Evolutionary conservation across 2,888 invertebrate species (phyloP), one percentile per base, ranked within the genome.

Genomic region (Leptinotarsa juncta): DNA sequence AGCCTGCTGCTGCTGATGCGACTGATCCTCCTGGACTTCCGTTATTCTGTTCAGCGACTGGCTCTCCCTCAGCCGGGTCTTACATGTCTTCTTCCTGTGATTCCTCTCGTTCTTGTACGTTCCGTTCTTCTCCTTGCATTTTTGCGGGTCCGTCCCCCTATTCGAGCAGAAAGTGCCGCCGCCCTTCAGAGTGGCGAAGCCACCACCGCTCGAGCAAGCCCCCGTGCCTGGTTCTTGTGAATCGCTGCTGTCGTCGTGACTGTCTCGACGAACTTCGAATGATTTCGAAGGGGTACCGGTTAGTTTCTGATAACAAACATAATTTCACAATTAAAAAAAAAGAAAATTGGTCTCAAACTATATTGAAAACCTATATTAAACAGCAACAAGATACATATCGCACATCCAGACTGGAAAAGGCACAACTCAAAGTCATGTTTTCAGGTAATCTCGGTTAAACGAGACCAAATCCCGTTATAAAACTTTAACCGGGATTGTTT

Each of bases 21-120:
- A 83, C 53, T 85, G 83, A 71, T 92, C 94, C 86, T 95, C 95
- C 87, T 95, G 95, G 79, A 95, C 95, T 89, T 96, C 96, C 18
- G 95, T 95, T 79, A 96, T 95, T 78, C 95, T 91, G 87, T 95
- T 96, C 76, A 96, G 88, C 42, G 95, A 95, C 85, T 96, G 95
- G 81, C 95, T 95, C 88, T 96, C 95, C 14, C 95, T 90, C 72
- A 96, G 88, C 20, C 91, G 86, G 3, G 93, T 92, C 81, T 93
- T 92, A 0, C 92, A 90, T n/a, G 90, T 89, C 81, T 91, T 87
- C 79, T 91, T 87, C 74, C 91, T 85, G 57, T 85, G 86, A 73
- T 87, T 86, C 26, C 86, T 82, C 10, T 83, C 83, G n/a, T 85
- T 81, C 77, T 84, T 80, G 80, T 84, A 76, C 75, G 85, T 78